A percentile compares a stretch with the other conserved stretches of the same genome.
Conservation (phyloP, 2,888 invertebrate species). For the Amphipoea lucens region DNA sequence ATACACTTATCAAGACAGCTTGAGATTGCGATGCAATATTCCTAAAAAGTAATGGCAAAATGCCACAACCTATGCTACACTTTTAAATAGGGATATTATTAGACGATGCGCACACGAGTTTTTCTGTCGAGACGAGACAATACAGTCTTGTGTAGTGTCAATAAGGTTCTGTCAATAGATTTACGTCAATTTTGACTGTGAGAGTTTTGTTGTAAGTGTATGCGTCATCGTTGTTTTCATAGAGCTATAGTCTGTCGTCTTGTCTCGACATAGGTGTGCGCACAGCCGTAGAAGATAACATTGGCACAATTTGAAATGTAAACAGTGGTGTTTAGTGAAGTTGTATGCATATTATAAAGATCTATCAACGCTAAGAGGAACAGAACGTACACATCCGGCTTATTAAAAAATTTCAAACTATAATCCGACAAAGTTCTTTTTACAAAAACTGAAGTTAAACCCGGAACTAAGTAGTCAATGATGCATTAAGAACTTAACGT, state of each 20-base stretch:
- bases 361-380: background rate
- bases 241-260: background rate
- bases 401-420: too few relatives aligned
- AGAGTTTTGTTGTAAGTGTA: background rate
- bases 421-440: too few relatives aligned
- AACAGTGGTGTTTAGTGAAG: background rate
- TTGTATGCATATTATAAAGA: background rate
- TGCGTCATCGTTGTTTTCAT: background rate
- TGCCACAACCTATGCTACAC: conserved; percentile 31
- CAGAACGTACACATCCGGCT: background rate
- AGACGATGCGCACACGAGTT: conserved; percentile 3
- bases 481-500: too few relatives aligned
- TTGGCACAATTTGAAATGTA: conserved; percentile 3
- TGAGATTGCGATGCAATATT: conserved; percentile 38
- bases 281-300: background rate
- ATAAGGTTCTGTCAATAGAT: background rate
- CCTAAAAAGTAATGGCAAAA: conserved; percentile 20
- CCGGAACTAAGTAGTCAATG: too few relatives aligned
- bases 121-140: background rate
- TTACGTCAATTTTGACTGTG: background rate
- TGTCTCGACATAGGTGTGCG: background rate
- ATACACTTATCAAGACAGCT: conserved; percentile 23
- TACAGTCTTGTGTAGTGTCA: background rate
- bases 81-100: conserved; percentile 16
- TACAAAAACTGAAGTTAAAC: too few relatives aligned